A percentile compares a stretch with the other conserved stretches of the same genome.
Evolutionary conservation across 92 coral and sea anemone genomes (phyloP).

Genomic region (Zoanthus solanderi): DNA sequence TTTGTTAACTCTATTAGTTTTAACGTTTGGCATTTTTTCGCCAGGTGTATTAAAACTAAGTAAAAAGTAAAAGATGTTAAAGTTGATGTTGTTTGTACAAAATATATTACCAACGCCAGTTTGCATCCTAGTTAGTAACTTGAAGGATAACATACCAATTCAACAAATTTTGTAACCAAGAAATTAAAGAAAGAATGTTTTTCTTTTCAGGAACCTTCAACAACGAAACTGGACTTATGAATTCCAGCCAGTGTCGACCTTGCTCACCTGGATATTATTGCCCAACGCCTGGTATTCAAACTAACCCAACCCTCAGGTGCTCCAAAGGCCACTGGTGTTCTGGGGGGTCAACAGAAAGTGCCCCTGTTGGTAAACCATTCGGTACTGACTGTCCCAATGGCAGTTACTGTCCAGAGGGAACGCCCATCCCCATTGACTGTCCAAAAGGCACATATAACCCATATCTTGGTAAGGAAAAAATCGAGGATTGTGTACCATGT

Average conservation of each 20-base stretch:
- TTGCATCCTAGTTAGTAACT: no score
- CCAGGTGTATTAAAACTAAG: no score
- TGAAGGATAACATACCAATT: no score
- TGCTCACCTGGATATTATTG: constrained; percentile 93
- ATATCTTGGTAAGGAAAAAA: constrained; percentile 73
- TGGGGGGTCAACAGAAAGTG: constrained; percentile 76
- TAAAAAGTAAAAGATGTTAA: no score
- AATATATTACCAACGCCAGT: no score
- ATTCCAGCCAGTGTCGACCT: constrained; percentile 80
- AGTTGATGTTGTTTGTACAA: no score
- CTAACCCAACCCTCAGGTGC: constrained; percentile 76
- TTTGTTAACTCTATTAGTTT: no score
- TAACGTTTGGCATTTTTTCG: no score
- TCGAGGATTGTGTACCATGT: constrained; percentile 86
- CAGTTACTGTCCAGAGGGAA: constrained; percentile 96
- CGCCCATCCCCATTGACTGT: constrained; percentile 87
- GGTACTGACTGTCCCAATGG: constrained; percentile 97
- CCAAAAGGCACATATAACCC: constrained; percentile 95
- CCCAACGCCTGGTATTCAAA: constrained; percentile 65
- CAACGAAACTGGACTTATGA: constrained; percentile 78
- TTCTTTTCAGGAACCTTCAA: constrained; percentile 82
- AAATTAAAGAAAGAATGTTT: neutral
- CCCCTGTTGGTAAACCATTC: constrained; percentile 75
- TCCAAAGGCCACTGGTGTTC: constrained; percentile 93
- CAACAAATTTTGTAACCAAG: no score